Evolutionary conservation across 1,140 invertebrate genomes (phyloP).

Genomic region (Protaetia brevitarsis): DNA sequence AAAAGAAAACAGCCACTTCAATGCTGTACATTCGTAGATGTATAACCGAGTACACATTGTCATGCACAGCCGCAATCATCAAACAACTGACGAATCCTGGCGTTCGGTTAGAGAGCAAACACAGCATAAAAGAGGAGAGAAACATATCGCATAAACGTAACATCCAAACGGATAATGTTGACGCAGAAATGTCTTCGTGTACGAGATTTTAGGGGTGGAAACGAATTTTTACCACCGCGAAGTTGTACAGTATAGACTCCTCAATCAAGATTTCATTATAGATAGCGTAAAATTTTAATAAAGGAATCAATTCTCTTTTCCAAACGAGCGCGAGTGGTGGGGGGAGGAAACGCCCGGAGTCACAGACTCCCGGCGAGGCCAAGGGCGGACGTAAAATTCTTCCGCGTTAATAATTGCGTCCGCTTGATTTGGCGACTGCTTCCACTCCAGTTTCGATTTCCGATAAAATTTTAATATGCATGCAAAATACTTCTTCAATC

Average conservation of each 20-base stretch:
- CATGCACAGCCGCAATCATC: not conserved
- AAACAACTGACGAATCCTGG: not conserved
- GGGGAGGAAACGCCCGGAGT: too few species aligned
- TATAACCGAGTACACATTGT: not conserved
- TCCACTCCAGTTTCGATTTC: not conserved
- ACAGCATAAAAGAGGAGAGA: not conserved
- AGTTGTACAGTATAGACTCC: slow-evolving; percentile 43
- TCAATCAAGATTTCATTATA: slow-evolving; percentile 50
- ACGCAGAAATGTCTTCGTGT: too few species aligned
- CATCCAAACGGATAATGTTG: not conserved
- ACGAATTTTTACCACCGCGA: slow-evolving; percentile 45
- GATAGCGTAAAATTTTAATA: slow-evolving; percentile 48
- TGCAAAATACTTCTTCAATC: not conserved
- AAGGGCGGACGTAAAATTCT: too few species aligned
- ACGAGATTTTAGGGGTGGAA: not conserved
- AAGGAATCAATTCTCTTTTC: slow-evolving; percentile 43
- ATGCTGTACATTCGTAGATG: not conserved
- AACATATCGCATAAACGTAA: not conserved
- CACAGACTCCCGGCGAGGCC: too few species aligned
- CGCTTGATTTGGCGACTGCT: not conserved
- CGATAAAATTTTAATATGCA: slow-evolving; percentile 15
- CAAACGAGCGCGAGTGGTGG: not conserved
- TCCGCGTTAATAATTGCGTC: too few species aligned
- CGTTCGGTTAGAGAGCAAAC: not conserved
- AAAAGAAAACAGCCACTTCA: not conserved